phyloP scores from a whole-genome alignment of 2,797 vertebrate genomes.

The Gephyroberyx darwinii region DNA sequence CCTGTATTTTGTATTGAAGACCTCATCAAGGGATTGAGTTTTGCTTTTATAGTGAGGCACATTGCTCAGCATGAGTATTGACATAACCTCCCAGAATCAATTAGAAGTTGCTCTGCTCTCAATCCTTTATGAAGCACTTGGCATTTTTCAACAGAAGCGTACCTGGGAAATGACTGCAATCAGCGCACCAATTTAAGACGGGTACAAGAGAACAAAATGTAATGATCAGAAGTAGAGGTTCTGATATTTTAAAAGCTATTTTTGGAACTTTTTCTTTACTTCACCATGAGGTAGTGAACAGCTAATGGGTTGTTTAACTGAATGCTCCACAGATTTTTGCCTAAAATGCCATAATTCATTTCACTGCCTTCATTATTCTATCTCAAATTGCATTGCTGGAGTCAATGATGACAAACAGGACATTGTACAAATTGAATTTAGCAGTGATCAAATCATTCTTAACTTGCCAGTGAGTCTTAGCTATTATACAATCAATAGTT shows the following conservation, averaged over 20 bases:
- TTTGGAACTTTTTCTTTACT: too few relatives aligned
- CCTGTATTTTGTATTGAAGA: background rate
- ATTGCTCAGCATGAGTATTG: background rate
- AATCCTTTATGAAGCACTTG: constrained; percentile 3
- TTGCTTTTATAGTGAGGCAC: background rate
- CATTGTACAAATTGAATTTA: background rate
- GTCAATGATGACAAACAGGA: background rate
- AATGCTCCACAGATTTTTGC: background rate
- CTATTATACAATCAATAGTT: background rate
- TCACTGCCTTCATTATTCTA: background rate
- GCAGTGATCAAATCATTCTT: background rate
- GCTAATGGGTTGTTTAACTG: background rate
- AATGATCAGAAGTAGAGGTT: too few relatives aligned
- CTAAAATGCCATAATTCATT: background rate
- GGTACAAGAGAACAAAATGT: background rate
- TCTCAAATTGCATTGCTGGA: background rate
- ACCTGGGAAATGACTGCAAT: background rate
- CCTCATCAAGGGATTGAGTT: background rate
- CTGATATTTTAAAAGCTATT: too few relatives aligned
- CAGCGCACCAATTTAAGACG: background rate
- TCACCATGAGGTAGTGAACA: background rate
- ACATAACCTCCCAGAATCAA: background rate
- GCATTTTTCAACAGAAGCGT: background rate
- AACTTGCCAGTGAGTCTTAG: background rate
- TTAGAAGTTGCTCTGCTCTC: background rate